phyloP scores from a whole-genome alignment of 2,113 vertebrate species.

The Ageneiosus marmoratus region DNA sequence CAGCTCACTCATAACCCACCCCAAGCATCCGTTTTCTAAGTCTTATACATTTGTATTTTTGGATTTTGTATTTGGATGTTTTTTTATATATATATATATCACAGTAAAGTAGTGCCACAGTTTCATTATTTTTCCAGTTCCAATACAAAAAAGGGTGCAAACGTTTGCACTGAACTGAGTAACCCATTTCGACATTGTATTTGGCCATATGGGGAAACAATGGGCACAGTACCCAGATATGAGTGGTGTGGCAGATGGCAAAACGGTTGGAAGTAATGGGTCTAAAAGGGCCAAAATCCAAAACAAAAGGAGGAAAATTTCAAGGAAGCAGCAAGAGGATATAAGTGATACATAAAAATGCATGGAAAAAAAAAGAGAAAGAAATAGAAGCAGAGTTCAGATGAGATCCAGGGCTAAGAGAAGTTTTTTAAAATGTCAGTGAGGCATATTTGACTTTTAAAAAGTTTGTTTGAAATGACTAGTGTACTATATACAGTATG shows the following conservation, averaged over 20 bases:
- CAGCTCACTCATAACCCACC: background rate
- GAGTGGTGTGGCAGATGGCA: constrained; percentile 29
- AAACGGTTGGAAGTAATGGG: constrained; percentile 32
- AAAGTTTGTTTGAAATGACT: constrained; percentile 9
- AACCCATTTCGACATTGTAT: constrained; percentile 17
- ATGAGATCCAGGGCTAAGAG: background rate
- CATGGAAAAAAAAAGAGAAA: background rate
- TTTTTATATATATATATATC: background rate
- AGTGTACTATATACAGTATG: background rate
- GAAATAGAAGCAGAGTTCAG: background rate
- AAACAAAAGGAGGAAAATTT: constrained; percentile 9
- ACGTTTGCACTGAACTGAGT: constrained; percentile 6
- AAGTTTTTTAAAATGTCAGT: background rate
- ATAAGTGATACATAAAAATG: background rate
- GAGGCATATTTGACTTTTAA: background rate
- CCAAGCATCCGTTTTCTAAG: background rate
- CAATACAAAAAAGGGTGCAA: background rate
- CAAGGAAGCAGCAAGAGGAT: background rate
- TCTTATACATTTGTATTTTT: background rate
- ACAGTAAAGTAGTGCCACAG: background rate
- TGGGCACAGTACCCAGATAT: constrained; percentile 5
- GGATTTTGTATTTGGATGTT: background rate
- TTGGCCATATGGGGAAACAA: constrained; percentile 40
- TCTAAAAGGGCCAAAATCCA: constrained; percentile 28
- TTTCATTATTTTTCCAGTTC: background rate